Conservation (phyloP, 2,113 vertebrate genomes). For the Chloropsis hardwickii region DNA sequence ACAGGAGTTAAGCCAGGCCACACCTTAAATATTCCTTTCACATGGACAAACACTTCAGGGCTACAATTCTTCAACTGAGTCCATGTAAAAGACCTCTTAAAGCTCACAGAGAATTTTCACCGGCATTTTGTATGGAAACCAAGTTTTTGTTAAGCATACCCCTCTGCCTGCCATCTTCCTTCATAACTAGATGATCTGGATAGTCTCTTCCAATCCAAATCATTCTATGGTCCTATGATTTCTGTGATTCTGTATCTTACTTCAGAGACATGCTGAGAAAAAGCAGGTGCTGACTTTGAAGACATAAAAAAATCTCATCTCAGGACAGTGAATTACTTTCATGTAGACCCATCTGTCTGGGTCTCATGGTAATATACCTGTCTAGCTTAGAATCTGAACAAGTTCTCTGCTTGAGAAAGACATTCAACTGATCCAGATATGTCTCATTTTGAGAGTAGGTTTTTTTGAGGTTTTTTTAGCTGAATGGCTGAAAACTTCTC, state of each 20-base stretch:
- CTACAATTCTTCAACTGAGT: background rate
- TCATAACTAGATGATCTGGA: background rate
- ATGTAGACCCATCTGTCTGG: background rate
- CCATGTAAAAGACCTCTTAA: accelerated
- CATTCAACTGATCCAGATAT: background rate
- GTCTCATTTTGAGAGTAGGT: background rate
- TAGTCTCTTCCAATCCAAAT: background rate
- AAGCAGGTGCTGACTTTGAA: background rate
- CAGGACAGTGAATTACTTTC: background rate
- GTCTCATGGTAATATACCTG: background rate
- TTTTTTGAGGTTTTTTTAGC: background rate
- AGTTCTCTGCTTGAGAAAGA: background rate
- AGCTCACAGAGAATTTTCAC: background rate
- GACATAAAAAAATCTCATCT: background rate
- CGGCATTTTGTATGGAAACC: background rate
- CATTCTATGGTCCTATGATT: background rate
- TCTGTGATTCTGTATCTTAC: background rate
- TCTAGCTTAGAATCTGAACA: background rate
- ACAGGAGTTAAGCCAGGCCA: background rate
- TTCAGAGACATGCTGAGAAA: background rate
- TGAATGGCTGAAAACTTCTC: background rate
- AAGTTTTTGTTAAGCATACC: background rate
- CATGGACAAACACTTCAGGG: background rate
- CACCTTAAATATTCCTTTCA: background rate
- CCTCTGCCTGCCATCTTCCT: background rate